Percentiles rank a stretch among this genome's conserved stretches.
Evolutionary conservation across 2,113 vertebrate genomes (phyloP).

Genomic region (Vimba vimba): DNA sequence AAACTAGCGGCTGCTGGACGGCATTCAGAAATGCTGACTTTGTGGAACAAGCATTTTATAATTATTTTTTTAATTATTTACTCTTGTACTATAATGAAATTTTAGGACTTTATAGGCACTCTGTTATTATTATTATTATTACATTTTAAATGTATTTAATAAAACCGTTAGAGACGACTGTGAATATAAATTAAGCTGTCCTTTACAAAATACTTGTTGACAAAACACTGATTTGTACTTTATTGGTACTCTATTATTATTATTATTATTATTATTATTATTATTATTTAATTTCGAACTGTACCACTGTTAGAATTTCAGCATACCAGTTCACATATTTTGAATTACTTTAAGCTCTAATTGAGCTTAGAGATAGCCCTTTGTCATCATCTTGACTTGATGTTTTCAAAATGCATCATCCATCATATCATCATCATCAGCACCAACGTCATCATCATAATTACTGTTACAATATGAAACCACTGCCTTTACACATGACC

Average conservation of each 20-base stretch:
- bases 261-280: no score
- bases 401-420: constrained; percentile 14
- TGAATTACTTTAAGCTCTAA: not conserved
- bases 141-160: no score
- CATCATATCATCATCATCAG: constrained; percentile 9
- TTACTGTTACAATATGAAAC: constrained; percentile 32
- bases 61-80: not conserved
- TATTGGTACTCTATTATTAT: no score
- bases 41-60: not conserved
- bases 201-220: no score
- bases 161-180: no score
- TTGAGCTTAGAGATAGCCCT: constrained; percentile 7
- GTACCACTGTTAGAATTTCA: not conserved
- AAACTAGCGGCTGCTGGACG: not conserved
- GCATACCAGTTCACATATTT: not conserved
- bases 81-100: not conserved
- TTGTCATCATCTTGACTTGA: not conserved
- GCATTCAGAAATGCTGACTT: not conserved
- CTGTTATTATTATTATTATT: no score
- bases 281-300: no score
- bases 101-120: no score
- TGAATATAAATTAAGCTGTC: no score
- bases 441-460: constrained; percentile 8
- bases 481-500: not conserved
- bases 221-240: no score